A percentile compares a stretch with the other conserved stretches of the same genome.
phyloP scores from a whole-genome alignment of 2,113 vertebrate genomes.

The Bujurquina vittata region DNA sequence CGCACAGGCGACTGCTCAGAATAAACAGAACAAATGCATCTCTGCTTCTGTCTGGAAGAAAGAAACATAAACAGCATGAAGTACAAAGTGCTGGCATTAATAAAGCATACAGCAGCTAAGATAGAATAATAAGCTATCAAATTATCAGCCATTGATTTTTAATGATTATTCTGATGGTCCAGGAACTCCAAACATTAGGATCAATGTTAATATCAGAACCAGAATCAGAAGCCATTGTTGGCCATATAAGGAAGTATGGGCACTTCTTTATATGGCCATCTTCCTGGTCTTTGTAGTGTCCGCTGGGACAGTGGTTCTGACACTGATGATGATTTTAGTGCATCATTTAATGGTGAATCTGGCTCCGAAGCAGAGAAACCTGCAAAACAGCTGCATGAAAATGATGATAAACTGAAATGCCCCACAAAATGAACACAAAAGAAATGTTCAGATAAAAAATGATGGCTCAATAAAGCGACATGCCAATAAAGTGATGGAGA shows the following conservation, averaged over 20 bases:
- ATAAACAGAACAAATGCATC: background rate
- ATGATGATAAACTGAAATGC: background rate
- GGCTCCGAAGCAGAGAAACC: no score
- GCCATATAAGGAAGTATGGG: no score
- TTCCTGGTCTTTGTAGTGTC: no score
- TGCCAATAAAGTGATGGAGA: background rate
- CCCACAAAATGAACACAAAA: no score
- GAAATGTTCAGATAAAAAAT: background rate
- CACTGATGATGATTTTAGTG: no score
- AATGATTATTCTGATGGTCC: background rate
- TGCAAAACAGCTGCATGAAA: background rate
- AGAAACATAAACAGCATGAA: background rate
- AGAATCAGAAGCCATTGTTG: no score
- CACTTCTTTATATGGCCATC: no score
- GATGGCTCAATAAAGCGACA: background rate
- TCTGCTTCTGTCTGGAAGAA: background rate
- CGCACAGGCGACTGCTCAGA: background rate
- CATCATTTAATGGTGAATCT: no score
- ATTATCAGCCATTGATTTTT: background rate
- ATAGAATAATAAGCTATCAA: background rate
- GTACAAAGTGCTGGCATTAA: background rate
- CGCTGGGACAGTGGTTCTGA: no score
- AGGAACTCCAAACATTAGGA: background rate
- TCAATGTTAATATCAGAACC: background rate
- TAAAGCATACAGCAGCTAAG: background rate